Percentiles rank a stretch among this genome's conserved stretches.
phyloP scores from a whole-genome alignment of 2,113 vertebrate species.

The Furnarius figulus region DNA sequence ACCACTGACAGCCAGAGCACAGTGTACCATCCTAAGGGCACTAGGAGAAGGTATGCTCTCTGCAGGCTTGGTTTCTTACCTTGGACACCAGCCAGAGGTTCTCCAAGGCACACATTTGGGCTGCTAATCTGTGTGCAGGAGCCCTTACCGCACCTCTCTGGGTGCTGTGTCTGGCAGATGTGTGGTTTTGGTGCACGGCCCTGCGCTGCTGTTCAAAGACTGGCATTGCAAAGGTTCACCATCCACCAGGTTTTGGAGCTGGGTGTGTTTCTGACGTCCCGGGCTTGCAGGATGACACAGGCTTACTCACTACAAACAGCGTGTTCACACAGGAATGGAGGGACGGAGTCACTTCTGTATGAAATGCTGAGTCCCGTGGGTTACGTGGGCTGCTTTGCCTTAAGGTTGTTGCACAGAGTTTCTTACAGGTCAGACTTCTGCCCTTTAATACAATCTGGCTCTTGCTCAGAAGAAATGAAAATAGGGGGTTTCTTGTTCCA shows the following conservation, averaged over 20 bases:
- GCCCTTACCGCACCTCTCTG: rapidly evolving
- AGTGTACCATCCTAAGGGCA: neutral
- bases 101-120: neutral
- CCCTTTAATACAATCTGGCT: neutral
- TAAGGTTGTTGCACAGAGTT: neutral
- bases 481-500: constrained; percentile 11
- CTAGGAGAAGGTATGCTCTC: neutral
- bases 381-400: neutral
- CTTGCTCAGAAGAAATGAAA: neutral
- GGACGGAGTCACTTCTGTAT: neutral
- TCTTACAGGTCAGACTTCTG: neutral
- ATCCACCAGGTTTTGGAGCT: neutral
- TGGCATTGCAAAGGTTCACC: neutral
- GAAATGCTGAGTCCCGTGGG: neutral
- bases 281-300: constrained; percentile 7
- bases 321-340: neutral
- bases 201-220: rapidly evolving
- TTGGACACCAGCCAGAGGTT: neutral
- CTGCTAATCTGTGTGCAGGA: neutral
- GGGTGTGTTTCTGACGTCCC: neutral
- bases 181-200: neutral
- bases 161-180: rapidly evolving
- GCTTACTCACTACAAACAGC: neutral
- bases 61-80: neutral
- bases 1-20: neutral